Evolutionary conservation across 2,888 invertebrate genomes (phyloP).

Genomic region (Acanthosoma haemorrhoidale): DNA sequence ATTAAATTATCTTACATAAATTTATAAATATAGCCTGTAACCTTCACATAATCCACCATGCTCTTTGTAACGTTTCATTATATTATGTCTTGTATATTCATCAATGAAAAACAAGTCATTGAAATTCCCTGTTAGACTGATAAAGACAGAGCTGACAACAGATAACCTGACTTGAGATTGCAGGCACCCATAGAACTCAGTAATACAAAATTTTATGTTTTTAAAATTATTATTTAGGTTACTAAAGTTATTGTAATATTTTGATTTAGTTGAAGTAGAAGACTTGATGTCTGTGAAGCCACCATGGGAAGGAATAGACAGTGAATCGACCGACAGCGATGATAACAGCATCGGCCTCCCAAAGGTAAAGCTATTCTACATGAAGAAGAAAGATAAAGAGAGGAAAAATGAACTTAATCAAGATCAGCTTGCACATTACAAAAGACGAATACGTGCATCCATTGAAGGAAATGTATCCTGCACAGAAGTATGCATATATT

Average conservation of each 20-base stretch:
- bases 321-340: slow-evolving; percentile 4
- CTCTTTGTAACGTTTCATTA: too few relatives aligned
- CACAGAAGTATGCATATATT: neutral
- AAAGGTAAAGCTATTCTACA: slow-evolving; percentile 16
- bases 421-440: slow-evolving; percentile 6
- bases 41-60: too few relatives aligned
- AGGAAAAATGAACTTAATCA: slow-evolving; percentile 13
- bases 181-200: too few relatives aligned
- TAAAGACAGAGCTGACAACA: too few relatives aligned
- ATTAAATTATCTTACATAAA: neutral
- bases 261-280: neutral
- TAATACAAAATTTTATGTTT: too few relatives aligned
- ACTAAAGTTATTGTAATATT: too few relatives aligned
- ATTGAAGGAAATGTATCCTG: slow-evolving; percentile 26
- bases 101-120: too few relatives aligned
- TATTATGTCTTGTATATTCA: too few relatives aligned
- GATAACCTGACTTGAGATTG: too few relatives aligned
- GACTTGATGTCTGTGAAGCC: slow-evolving; percentile 1
- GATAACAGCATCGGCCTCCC: slow-evolving; percentile 19
- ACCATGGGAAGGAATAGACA: slow-evolving; percentile 10
- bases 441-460: slow-evolving; percentile 18
- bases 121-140: too few relatives aligned
- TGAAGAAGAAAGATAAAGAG: slow-evolving; percentile 11
- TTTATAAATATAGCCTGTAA: too few relatives aligned
- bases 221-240: too few relatives aligned